phyloP scores from a whole-genome alignment of 1,140 invertebrate genomes.

The Bombus terrestris region DNA sequence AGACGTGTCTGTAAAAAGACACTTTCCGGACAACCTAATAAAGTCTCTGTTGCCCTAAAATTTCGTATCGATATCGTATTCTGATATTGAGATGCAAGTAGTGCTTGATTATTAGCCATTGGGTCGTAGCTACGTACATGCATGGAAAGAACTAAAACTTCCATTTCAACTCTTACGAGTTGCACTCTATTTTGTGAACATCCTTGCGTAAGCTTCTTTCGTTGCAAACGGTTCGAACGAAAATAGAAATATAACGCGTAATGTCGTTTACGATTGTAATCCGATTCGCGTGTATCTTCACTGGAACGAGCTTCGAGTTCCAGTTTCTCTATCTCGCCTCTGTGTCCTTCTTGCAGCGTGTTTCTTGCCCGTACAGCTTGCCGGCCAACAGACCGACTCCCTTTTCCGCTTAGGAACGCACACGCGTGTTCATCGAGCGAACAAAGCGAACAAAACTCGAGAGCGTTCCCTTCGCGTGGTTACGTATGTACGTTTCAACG shows the following conservation, averaged over 20 bases:
- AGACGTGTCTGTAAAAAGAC: too few relatives aligned
- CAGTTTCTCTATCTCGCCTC: not conserved
- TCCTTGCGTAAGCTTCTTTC: not conserved
- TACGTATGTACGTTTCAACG: slow-evolving; percentile 39
- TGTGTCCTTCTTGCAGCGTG: not conserved
- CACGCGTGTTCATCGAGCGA: slow-evolving; percentile 37
- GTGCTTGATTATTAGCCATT: too few relatives aligned
- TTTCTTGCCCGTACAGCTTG: slow-evolving; percentile 59
- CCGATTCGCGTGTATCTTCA: not conserved
- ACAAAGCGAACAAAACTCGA: slow-evolving; percentile 63
- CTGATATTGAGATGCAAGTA: too few relatives aligned
- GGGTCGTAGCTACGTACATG: too few relatives aligned
- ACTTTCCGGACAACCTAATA: too few relatives aligned
- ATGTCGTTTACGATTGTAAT: not conserved
- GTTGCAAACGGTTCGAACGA: not conserved
- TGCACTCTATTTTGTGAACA: too few relatives aligned
- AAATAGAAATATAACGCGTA: not conserved
- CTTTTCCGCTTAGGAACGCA: slow-evolving; percentile 70
- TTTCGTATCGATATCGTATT: too few relatives aligned
- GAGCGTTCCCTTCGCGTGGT: not conserved
- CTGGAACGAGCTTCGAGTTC: not conserved
- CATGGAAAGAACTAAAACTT: too few relatives aligned
- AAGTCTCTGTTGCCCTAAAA: too few relatives aligned
- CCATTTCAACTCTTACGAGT: too few relatives aligned
- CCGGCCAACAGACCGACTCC: slow-evolving; percentile 48